Percentiles rank a stretch among this genome's conserved stretches.
These are phyloP conservation scores for Lynx canadensis DNA, from an alignment of 2,113 vertebrate genomes.

Conservation along the genomic window DNA sequence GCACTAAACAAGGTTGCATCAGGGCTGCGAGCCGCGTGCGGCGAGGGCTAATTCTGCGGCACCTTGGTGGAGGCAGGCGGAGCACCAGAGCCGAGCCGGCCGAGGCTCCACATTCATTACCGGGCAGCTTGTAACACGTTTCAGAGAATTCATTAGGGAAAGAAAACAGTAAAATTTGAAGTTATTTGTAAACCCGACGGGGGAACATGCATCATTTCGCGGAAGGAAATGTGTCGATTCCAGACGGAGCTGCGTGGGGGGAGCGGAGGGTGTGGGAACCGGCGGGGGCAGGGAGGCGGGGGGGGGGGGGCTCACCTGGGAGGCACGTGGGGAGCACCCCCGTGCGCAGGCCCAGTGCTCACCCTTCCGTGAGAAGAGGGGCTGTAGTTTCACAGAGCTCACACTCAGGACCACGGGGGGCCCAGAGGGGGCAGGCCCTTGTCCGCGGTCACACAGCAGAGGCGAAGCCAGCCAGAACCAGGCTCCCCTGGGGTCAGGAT, in stretches of 20 bases:
- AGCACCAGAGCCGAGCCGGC: conserved; percentile 67
- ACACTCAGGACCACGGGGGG: neutral
- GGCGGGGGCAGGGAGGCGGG: neutral
- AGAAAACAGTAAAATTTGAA: conserved; percentile 72
- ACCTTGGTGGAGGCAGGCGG: conserved; percentile 53
- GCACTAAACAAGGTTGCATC: conserved; percentile 75
- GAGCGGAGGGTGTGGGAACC: neutral
- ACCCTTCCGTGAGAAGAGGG: neutral
- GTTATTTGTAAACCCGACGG: conserved; percentile 78
- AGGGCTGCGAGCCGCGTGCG: conserved; percentile 72
- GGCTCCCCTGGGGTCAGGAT: neutral
- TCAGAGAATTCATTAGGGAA: conserved; percentile 80
- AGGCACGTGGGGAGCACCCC: neutral
- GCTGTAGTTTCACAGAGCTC: neutral
- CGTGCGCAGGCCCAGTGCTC: fast-evolving
- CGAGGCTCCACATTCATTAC: conserved; percentile 76
- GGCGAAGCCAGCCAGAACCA: fast-evolving
- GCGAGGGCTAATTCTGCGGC: conserved; percentile 81
- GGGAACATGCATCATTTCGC: conserved; percentile 57
- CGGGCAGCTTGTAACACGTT: conserved; percentile 69
- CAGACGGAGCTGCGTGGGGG: neutral
- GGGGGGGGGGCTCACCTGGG: neutral
- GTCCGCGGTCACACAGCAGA: neutral
- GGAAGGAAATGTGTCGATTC: neutral
- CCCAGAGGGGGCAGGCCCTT: neutral